Conservation (phyloP, 2,797 vertebrate genomes). For the Oreonectes daqikongensis region DNA sequence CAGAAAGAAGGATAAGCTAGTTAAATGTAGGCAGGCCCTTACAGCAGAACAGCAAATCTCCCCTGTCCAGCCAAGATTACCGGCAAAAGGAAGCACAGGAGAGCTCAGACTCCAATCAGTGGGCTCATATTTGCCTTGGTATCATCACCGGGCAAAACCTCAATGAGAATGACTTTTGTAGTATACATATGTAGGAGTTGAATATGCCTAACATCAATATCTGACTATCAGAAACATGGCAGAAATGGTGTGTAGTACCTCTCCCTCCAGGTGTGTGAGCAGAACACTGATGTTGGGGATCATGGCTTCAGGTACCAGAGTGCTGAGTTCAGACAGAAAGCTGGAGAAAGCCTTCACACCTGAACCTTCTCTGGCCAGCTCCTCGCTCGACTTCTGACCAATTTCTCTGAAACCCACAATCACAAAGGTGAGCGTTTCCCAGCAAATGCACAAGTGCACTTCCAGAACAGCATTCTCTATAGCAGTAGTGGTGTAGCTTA, state of each 20-base stretch:
- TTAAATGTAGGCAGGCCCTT: conserved; percentile 85
- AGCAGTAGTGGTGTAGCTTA: conserved; percentile 54
- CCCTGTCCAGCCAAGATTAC: conserved; percentile 87
- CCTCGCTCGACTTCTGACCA: conserved; percentile 87
- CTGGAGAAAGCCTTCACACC: conserved; percentile 85
- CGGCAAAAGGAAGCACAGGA: conserved; percentile 74
- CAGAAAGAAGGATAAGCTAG: conserved; percentile 45
- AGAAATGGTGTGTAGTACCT: conserved; percentile 77
- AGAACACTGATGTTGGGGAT: conserved; percentile 91
- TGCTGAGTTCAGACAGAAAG: conserved; percentile 87
- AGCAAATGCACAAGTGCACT: not conserved
- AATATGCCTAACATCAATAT: no score
- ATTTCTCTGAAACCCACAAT: conserved; percentile 83
- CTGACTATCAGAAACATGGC: no score
- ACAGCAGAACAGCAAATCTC: conserved; percentile 82
- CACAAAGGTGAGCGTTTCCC: not conserved
- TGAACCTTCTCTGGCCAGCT: conserved; percentile 83
- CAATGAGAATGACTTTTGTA: not conserved
- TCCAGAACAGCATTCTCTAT: not conserved
- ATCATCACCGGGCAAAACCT: conserved; percentile 78
- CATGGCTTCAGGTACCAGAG: conserved; percentile 81
- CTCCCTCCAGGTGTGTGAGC: conserved; percentile 88
- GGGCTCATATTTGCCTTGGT: conserved; percentile 84
- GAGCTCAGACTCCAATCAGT: conserved; percentile 65
- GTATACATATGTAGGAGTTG: no score